A percentile compares a stretch with the other conserved stretches of the same genome.
Conservation (phyloP, 1,140 invertebrate species). For the Bombus waltoni region DNA sequence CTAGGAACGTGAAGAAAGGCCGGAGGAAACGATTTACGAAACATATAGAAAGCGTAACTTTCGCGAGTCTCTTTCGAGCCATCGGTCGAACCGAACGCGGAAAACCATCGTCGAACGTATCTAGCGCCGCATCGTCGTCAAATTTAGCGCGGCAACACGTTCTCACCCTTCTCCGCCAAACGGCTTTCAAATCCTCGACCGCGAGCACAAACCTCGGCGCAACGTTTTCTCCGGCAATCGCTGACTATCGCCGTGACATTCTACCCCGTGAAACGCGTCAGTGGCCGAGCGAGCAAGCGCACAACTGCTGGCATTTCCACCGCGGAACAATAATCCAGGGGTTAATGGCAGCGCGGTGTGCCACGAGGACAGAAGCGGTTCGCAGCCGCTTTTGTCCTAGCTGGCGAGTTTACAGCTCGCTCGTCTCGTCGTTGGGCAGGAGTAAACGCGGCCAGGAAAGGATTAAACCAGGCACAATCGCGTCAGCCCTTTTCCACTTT, state of each 20-base stretch:
- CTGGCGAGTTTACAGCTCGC: slow-evolving; percentile 59
- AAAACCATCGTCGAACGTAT: background rate
- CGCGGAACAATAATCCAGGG: slow-evolving; percentile 49
- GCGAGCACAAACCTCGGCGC: background rate
- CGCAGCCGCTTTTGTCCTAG: slow-evolving; percentile 57
- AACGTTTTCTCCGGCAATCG: background rate
- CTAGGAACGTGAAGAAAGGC: too few relatives aligned
- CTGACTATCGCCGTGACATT: slow-evolving; percentile 15
- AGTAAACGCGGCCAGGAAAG: slow-evolving; percentile 61
- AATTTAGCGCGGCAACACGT: too few relatives aligned
- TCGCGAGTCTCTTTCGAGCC: background rate
- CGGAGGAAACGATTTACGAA: fast-evolving
- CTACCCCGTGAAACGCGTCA: slow-evolving; percentile 6
- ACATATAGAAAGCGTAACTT: too few relatives aligned
- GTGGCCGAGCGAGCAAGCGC: background rate
- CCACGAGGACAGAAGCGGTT: slow-evolving; percentile 50
- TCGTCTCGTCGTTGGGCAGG: slow-evolving; percentile 45
- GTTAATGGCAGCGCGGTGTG: slow-evolving; percentile 44
- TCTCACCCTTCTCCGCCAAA: background rate
- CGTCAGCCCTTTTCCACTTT: slow-evolving; percentile 2
- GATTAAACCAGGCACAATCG: slow-evolving; percentile 53
- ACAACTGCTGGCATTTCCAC: slow-evolving; percentile 37
- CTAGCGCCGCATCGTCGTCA: too few relatives aligned
- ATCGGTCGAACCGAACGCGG: background rate
- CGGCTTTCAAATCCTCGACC: background rate